phyloP scores from a whole-genome alignment of 2,797 vertebrate genomes.

The Hydrophis major region DNA sequence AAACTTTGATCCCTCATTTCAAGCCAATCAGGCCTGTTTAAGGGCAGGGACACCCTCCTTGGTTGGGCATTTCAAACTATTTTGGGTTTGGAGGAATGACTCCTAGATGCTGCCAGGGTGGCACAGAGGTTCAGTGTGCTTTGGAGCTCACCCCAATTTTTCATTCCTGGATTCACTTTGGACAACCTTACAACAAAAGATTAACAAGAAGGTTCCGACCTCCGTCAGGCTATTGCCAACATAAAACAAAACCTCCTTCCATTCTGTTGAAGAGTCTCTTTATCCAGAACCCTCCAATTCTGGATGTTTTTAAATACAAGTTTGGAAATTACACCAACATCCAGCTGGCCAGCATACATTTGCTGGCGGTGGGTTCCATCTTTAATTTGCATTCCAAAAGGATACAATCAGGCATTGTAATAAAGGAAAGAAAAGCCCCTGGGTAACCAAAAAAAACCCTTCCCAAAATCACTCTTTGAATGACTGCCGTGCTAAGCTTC shows the following conservation, averaged over 20 bases:
- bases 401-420: neutral
- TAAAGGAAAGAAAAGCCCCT: neutral
- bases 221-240: neutral
- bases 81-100: neutral
- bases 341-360: neutral
- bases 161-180: neutral
- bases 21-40: neutral
- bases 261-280: neutral
- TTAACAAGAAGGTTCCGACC: neutral
- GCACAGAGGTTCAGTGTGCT: neutral
- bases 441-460: too few species aligned
- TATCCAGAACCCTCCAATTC: neutral
- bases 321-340: neutral
- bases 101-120: neutral
- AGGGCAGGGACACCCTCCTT: neutral
- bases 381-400: neutral
- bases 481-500: neutral
- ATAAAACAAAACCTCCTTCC: neutral
- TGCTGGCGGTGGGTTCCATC: neutral
- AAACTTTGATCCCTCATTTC: neutral
- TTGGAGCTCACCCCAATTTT: neutral
- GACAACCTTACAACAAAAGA: neutral
- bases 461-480: neutral
- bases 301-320: neutral
- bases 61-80: neutral